Evolutionary conservation across 2,797 vertebrate genomes (phyloP).

Genomic region (Streptopelia turtur): DNA sequence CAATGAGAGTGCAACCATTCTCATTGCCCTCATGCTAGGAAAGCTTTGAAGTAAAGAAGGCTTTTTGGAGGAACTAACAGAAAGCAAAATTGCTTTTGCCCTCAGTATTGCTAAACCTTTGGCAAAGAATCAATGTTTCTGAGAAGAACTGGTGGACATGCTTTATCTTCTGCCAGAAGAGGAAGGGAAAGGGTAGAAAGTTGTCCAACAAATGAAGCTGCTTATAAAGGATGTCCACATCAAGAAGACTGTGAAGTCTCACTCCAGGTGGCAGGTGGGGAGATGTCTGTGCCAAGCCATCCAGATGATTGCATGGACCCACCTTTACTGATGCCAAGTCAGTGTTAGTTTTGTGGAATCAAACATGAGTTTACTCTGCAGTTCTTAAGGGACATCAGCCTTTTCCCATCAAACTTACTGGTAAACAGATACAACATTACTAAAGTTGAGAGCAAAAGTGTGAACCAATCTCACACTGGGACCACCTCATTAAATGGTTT

Average conservation of each 20-base stretch:
- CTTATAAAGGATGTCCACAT: background rate
- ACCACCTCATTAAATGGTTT: background rate
- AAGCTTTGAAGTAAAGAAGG: constrained; percentile 2
- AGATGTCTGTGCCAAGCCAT: background rate
- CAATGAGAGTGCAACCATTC: background rate
- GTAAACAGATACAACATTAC: background rate
- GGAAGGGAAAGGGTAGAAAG: background rate
- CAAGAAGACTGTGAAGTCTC: background rate
- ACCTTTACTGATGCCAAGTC: background rate
- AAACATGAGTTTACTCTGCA: background rate
- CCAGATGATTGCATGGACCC: background rate
- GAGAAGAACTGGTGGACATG: background rate
- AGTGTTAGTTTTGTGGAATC: background rate
- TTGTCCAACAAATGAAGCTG: background rate
- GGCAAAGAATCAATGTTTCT: background rate
- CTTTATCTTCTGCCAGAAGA: background rate
- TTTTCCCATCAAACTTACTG: background rate
- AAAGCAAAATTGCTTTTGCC: background rate
- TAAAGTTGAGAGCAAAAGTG: background rate
- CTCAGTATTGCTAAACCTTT: background rate
- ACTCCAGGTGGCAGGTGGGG: background rate
- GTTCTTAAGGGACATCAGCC: background rate
- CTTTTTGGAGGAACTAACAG: background rate
- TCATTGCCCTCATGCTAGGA: background rate
- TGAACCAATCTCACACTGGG: background rate